phyloP scores from a whole-genome alignment of 2,113 vertebrate species.

The Cinclus mexicanus region DNA sequence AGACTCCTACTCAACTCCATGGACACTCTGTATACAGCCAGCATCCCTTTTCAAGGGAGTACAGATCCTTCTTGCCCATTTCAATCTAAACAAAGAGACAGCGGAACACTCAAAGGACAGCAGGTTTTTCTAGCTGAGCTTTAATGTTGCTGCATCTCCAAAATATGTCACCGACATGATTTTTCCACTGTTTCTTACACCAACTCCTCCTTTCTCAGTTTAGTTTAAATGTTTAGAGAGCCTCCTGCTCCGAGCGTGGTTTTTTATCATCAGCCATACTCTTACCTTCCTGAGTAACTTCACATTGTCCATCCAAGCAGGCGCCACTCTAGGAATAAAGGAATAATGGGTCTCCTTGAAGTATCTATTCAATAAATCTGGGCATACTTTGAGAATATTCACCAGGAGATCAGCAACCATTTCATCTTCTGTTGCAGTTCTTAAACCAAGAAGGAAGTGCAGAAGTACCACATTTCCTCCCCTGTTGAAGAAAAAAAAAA shows the following conservation, averaged over 20 bases:
- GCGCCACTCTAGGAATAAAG: constrained; percentile 84
- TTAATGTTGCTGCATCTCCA: neutral
- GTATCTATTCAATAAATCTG: constrained; percentile 87
- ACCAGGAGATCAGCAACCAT: constrained; percentile 87
- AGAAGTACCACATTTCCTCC: constrained; percentile 90
- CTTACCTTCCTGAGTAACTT: constrained; percentile 87
- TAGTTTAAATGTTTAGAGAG: neutral
- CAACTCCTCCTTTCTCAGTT: neutral
- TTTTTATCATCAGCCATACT: neutral
- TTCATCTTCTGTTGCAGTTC: constrained; percentile 85
- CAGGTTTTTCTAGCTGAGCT: neutral
- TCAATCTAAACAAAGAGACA: neutral
- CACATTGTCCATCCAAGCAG: constrained; percentile 89
- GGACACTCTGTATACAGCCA: neutral
- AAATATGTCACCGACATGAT: accelerated
- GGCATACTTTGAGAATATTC: constrained; percentile 83
- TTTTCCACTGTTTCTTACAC: neutral
- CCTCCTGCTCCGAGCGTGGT: neutral
- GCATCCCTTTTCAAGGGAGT: neutral
- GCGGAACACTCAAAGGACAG: neutral
- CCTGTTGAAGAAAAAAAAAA: constrained; percentile 65
- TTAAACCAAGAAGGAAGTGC: constrained; percentile 89
- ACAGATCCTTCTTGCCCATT: neutral
- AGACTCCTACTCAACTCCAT: neutral
- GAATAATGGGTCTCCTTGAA: constrained; percentile 89